phyloP scores from a whole-genome alignment of 2,888 invertebrate species.

The Lamellibrachia columna region DNA sequence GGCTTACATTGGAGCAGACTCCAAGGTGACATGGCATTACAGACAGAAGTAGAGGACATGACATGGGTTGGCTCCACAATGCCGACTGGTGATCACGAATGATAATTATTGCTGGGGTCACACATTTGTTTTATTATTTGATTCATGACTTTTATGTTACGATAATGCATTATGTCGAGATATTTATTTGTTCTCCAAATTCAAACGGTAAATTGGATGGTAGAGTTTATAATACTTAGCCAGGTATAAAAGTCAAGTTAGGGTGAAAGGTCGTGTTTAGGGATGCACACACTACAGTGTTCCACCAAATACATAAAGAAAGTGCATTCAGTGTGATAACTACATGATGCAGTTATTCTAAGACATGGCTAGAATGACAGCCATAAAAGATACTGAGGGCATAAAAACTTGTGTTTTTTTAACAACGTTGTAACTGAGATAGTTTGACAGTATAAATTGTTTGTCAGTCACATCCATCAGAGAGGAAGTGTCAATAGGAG shows the following conservation, averaged over 20 bases:
- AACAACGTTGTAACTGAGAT: not conserved
- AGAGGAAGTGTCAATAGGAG: not conserved
- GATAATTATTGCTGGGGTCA: no score
- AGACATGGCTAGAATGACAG: not conserved
- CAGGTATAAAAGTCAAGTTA: not conserved
- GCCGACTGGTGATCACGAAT: no score
- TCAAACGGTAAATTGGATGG: not conserved
- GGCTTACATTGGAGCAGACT: no score
- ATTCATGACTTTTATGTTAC: no score
- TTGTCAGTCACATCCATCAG: constrained; percentile 5
- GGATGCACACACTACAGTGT: not conserved
- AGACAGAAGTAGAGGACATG: no score
- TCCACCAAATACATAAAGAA: not conserved
- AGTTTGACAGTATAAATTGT: not conserved
- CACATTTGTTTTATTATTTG: no score
- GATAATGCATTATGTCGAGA: no score
- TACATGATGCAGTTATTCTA: not conserved
- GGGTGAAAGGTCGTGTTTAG: not conserved
- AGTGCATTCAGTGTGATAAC: not conserved
- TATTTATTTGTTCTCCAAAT: not conserved
- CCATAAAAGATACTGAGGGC: not conserved
- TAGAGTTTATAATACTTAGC: not conserved
- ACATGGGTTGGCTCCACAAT: no score
- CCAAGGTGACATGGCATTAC: no score
- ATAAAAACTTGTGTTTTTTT: not conserved